phyloP scores from a whole-genome alignment of 2,113 vertebrate species.

The Cochlearius cochlearius region DNA sequence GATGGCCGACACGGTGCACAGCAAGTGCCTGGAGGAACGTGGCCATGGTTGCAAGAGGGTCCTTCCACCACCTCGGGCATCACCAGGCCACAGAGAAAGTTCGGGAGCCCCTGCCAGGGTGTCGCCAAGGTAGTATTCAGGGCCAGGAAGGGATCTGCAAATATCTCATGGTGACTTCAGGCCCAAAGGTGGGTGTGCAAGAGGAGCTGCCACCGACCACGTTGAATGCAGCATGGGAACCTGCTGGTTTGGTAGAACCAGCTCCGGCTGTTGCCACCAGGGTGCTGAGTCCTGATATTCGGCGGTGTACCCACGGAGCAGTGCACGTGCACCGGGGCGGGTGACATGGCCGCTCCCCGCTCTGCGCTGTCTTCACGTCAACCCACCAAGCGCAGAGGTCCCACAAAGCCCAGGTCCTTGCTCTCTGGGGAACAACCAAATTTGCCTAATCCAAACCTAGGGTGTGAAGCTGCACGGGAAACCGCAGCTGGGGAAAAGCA shows the following conservation, averaged over 20 bases:
- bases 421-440: neutral
- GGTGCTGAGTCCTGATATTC: neutral
- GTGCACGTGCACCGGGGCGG: rapidly evolving
- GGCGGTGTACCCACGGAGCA: neutral
- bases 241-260: neutral
- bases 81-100: neutral
- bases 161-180: neutral
- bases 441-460: neutral
- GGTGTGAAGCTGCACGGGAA: neutral
- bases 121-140: neutral
- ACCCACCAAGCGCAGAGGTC: neutral
- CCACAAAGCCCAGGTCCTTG: neutral
- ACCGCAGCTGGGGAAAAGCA: neutral
- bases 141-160: neutral
- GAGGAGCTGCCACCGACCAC: neutral
- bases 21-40: rapidly evolving
- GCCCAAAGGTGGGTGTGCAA: neutral
- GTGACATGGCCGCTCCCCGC: neutral
- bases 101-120: neutral
- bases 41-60: neutral
- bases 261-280: neutral
- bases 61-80: neutral
- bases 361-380: neutral
- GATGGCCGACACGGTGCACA: neutral
- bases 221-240: rapidly evolving